Conservation (phyloP, 1,140 invertebrate genomes). For the Hormaphis cornu region DNA sequence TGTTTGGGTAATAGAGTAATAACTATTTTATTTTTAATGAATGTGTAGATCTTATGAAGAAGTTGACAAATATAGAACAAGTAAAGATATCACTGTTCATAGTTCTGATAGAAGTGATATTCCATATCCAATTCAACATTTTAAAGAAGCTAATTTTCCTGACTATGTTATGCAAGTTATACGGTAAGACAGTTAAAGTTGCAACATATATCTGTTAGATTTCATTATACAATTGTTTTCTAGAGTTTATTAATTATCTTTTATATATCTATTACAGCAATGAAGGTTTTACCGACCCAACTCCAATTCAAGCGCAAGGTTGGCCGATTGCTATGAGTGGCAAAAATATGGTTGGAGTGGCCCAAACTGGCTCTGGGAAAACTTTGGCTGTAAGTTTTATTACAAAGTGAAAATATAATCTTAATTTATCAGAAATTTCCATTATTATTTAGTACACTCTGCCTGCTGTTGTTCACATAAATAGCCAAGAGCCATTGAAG, state of each 20-base stretch:
- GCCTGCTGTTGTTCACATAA: conserved; percentile 64
- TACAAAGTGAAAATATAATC: no score
- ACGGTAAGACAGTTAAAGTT: conserved; percentile 25
- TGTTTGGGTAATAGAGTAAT: no score
- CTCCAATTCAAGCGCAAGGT: conserved; percentile 66
- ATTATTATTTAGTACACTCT: conserved; percentile 47
- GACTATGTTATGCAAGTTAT: conserved; percentile 58
- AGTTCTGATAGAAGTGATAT: conserved; percentile 48
- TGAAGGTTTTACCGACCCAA: conserved; percentile 63
- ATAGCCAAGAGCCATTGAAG: conserved; percentile 56
- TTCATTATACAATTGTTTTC: not conserved
- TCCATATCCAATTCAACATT: conserved; percentile 67
- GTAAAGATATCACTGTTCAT: conserved; percentile 49
- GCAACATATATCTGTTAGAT: no score
- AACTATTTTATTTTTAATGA: not conserved
- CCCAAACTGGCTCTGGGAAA: conserved; percentile 51
- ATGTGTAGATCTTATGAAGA: conserved; percentile 34
- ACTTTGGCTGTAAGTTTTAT: conserved; percentile 46
- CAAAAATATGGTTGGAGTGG: conserved; percentile 70
- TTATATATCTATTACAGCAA: conserved; percentile 34
- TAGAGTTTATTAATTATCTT: conserved; percentile 38
- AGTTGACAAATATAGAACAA: conserved; percentile 30
- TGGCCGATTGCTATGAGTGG: conserved; percentile 77
- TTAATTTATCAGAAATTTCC: not conserved
- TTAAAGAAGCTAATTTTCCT: conserved; percentile 72